Evolutionary conservation across 1,140 invertebrate species (phyloP).

Genomic region (Panulirus ornatus): DNA sequence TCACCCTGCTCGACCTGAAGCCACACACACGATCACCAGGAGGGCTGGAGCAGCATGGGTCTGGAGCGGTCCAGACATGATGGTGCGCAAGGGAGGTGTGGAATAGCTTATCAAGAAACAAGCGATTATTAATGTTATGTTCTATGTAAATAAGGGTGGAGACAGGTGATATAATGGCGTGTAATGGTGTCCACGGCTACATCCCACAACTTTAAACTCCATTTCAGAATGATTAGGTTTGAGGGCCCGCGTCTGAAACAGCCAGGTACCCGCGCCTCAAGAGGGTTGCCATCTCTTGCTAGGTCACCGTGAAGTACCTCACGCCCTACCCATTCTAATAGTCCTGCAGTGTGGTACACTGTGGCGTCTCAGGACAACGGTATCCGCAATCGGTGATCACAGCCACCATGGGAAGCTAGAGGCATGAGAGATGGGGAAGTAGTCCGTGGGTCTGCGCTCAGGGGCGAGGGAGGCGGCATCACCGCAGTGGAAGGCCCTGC

Average conservation of each 20-base stretch:
- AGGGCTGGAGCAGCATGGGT: neutral
- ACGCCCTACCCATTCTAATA: too few species aligned
- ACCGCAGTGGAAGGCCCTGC: constrained; percentile 22
- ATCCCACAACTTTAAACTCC: constrained; percentile 49
- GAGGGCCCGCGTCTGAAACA: constrained; percentile 35
- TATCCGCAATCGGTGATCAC: too few species aligned
- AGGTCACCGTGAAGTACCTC: too few species aligned
- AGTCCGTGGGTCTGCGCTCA: too few species aligned
- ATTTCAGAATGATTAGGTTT: constrained; percentile 54
- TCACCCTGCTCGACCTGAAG: too few species aligned
- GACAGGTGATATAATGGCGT: constrained; percentile 72
- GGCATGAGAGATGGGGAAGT: too few species aligned
- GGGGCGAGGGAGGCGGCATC: constrained; percentile 12
- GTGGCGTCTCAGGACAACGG: too few species aligned
- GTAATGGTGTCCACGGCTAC: constrained; percentile 67
- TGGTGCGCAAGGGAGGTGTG: constrained; percentile 32
- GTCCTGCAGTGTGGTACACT: too few species aligned
- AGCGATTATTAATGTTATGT: constrained; percentile 71
- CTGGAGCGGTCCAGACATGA: neutral
- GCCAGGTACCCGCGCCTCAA: neutral
- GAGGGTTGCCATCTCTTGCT: constrained; percentile 39
- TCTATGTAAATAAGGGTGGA: constrained; percentile 73
- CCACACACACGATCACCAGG: neutral
- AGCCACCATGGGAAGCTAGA: too few species aligned
- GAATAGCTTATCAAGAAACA: constrained; percentile 68